These are phyloP conservation scores for Diadegma fenestrale DNA, from an alignment of 2,888 invertebrate species.

Conservation along the genomic window DNA sequence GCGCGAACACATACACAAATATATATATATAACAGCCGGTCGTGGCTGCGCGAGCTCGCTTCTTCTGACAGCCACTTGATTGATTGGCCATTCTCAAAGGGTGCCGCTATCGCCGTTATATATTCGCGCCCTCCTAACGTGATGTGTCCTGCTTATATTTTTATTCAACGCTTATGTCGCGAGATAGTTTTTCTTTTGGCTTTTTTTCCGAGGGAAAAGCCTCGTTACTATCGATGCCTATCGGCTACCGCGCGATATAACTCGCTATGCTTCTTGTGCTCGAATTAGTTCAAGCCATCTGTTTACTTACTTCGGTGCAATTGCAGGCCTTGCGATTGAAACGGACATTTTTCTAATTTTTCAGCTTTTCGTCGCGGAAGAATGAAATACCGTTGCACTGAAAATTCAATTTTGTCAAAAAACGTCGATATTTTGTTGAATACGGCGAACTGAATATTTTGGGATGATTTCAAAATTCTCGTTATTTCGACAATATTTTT, in stretches of 20 bases:
- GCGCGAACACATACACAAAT: not conserved
- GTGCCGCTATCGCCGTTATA: slow-evolving; percentile 76
- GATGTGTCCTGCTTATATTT: slow-evolving; percentile 43
- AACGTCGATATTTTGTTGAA: too few relatives aligned
- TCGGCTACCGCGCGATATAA: slow-evolving; percentile 37
- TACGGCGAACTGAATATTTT: too few relatives aligned
- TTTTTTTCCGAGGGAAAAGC: slow-evolving; percentile 10
- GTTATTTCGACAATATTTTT: too few relatives aligned
- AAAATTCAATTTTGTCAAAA: too few relatives aligned
- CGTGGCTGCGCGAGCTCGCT: slow-evolving; percentile 51
- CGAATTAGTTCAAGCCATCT: not conserved
- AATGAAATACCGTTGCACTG: too few relatives aligned
- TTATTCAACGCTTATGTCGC: slow-evolving; percentile 25
- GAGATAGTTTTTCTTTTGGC: slow-evolving; percentile 4
- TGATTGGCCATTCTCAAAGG: slow-evolving; percentile 77
- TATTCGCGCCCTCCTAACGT: slow-evolving; percentile 68
- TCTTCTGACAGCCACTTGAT: slow-evolving; percentile 77
- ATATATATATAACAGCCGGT: slow-evolving; percentile 47
- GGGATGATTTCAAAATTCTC: too few relatives aligned
- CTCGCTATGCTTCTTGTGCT: not conserved
- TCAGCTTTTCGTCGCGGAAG: too few relatives aligned
- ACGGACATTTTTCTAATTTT: not conserved
- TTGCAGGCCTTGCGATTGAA: not conserved
- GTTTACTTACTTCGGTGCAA: not conserved
- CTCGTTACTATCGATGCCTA: slow-evolving; percentile 40